These are phyloP conservation scores for Aphodius granarius DNA, from an alignment of 2,888 invertebrate species.

Conservation along the genomic window DNA sequence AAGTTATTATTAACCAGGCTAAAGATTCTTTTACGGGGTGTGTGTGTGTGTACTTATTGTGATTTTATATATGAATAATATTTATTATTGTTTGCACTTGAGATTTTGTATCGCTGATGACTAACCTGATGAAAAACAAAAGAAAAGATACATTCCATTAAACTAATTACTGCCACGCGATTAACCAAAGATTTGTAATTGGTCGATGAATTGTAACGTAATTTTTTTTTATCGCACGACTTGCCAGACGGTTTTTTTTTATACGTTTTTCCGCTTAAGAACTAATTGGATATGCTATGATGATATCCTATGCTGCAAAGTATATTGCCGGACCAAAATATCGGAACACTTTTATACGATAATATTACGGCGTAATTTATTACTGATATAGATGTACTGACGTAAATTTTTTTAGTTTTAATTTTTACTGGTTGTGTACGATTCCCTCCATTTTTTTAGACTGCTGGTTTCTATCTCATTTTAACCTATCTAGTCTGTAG, in stretches of 20 bases:
- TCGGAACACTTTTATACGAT: neutral
- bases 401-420: neutral
- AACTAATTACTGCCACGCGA: neutral
- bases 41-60: neutral
- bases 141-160: neutral
- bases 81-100: neutral
- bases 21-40: neutral
- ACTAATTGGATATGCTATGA: no score
- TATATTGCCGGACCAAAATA: neutral
- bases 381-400: neutral
- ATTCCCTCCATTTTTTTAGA: constrained; percentile 10
- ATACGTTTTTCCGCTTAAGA: no score
- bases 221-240: neutral
- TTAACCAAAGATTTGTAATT: neutral
- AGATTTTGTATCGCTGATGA: neutral
- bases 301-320: no score
- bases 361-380: neutral
- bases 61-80: neutral
- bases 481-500: constrained; percentile 1
- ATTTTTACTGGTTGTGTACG: neutral
- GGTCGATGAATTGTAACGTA: neutral
- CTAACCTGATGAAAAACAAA: no score
- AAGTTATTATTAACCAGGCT: neutral
- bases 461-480: neutral
- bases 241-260: neutral